Base-by-base conservation (phyloP, 2,797 vertebrate species). In the Denticeps clupeoides region DNA sequence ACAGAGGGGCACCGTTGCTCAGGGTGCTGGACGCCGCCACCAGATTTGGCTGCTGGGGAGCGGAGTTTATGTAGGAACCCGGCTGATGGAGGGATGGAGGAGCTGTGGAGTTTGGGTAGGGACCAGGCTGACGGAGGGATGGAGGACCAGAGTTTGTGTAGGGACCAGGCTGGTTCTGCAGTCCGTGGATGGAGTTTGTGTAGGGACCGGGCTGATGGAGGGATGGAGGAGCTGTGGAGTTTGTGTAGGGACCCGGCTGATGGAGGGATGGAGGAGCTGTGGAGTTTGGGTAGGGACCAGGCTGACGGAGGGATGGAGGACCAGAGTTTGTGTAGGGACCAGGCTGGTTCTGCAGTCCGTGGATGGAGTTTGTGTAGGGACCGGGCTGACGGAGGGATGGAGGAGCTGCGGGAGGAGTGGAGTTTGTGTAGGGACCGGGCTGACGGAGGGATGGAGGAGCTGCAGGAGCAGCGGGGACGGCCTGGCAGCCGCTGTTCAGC, bases 41-140 rank as follows among this genome's bases (percentile, higher is more conserved):
- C 76, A 82, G 69, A 32, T 46, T 70, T 13, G 75, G 84, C 59
- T 74, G 84, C 58, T 78, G 82, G 41, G 74, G 70, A 54, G 83
- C 71, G 62, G 81, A 80, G 73, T 79, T 79, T 80, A 86, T 71
- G 77, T 81, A 84, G 72, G 88, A 73, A 45, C 78, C 2, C 6
- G 59, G 58, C 65, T 74, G 82, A 27, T 66, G 72, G 46, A 71
- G 78, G 64, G 80, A 53, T 60, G 87, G 81, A 80, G 80, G 88
- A 50, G 67, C 76, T 37, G 72, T 69, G 23, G 81, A 69, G 29
- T 60, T 35, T 12, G 59, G 41, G 21, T 87, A 82, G 2, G 71
- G 51, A 7, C 24, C 28, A 2, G 77, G 71, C 55, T 81, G n/a
- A n/a, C n/a, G n/a, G n/a, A n/a, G n/a, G n/a, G n/a, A n/a, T n/a